Evolutionary conservation across 2,888 invertebrate species (phyloP), one percentile per base, ranked within the genome.

Genomic region (Erebia epiphron): DNA sequence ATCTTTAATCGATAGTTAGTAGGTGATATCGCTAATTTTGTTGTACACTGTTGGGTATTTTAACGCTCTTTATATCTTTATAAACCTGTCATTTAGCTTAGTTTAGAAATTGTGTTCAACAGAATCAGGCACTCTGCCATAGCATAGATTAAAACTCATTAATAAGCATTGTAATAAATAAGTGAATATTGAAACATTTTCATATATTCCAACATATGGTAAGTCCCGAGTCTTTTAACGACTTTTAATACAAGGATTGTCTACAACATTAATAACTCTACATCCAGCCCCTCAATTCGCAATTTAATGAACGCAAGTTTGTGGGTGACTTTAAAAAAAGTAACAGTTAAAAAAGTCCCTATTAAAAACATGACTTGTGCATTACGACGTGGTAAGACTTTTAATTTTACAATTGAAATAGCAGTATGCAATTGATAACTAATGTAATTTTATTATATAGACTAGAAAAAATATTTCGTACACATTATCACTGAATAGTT

Each of bases 351-450:
- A 84, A 84, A 85, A 84, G 74, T 76, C 74, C 73, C 73, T 80
- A 76, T 83, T 83, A 82, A 83, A 85, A 86, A 92, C 91, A 92
- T 79, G 91, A 88, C 86, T 92, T 88, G 84, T 86, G 85, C 91
- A 91, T 92, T 92, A 91, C 79, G 79, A 79, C 75, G 70, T 5
- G 74, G 78, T 79, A 78, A 35, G 68, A 76, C 76, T 79, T 79
- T 77, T 77, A 79, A 79, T 75, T 69, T 72, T 70, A 73, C 76
- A 82, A 77, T 75, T 61, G 76, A 80, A 71, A 35, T 26, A n/a
- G 58, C 18, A 16, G 3, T 57, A 43, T 41, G n/a, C 35, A 57
- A 41, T 62, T 21, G 18, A 3, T 26, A 26, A 26, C 2, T 26
- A 26, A 26, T 21, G 2, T 21, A 21, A 21, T 21, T 2, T 21